These are phyloP conservation scores for Cichlasoma orientale DNA, from an alignment of 2,797 vertebrate species.

Conservation along the genomic window DNA sequence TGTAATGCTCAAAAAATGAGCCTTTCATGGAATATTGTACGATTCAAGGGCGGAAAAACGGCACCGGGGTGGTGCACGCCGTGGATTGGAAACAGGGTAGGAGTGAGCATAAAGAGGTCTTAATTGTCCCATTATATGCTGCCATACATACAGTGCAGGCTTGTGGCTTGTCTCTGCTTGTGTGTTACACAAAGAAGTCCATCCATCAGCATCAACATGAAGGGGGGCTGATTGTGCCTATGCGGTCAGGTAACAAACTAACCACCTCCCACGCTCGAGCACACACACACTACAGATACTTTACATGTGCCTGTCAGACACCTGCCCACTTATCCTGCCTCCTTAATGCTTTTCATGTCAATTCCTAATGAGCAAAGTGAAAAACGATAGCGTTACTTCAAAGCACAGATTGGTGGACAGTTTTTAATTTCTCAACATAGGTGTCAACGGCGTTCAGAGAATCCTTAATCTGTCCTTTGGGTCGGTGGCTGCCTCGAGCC, in stretches of 20 bases:
- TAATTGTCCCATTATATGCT: slow-evolving; percentile 15
- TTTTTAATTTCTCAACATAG: slow-evolving; percentile 54
- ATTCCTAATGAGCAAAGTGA: slow-evolving; percentile 38
- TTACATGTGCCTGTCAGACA: slow-evolving; percentile 54
- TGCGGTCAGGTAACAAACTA: slow-evolving; percentile 72
- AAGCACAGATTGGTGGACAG: slow-evolving; percentile 41
- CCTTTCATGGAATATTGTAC: slow-evolving; percentile 87
- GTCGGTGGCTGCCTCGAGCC: slow-evolving; percentile 39
- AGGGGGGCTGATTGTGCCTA: slow-evolving; percentile 72
- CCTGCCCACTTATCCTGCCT: slow-evolving; percentile 30
- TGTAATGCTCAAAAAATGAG: slow-evolving; percentile 92
- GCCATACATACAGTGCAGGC: background rate
- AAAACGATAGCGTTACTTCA: slow-evolving; percentile 41
- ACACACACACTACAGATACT: slow-evolving; percentile 48
- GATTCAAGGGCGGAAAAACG: slow-evolving; percentile 85
- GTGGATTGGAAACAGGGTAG: slow-evolving; percentile 80
- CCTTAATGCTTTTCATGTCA: slow-evolving; percentile 16
- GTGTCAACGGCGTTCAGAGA: slow-evolving; percentile 30
- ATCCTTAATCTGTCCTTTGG: slow-evolving; percentile 54
- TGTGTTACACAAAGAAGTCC: slow-evolving; percentile 43
- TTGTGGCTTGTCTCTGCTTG: slow-evolving; percentile 21
- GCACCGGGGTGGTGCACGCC: slow-evolving; percentile 82
- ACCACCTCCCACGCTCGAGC: slow-evolving; percentile 43
- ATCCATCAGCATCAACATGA: slow-evolving; percentile 66
- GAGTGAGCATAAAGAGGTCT: background rate